Base-by-base conservation (phyloP, 1,140 invertebrate species). In the Tetragonula clypearis region DNA sequence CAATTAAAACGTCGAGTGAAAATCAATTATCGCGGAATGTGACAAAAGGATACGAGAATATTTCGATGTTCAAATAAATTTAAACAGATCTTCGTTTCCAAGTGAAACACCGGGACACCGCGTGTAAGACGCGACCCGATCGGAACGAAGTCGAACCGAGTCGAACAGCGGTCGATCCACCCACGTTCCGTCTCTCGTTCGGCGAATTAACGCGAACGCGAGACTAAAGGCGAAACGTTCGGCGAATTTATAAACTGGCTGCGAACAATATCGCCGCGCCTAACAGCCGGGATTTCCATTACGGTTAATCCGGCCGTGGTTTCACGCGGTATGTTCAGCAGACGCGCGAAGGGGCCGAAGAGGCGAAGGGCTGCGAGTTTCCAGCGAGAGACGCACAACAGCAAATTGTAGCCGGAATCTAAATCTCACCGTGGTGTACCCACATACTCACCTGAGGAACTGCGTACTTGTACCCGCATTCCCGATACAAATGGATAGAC, bases 371-470 rank as follows among this genome's bases (percentile, higher is more conserved):
- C 11, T 30, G 35, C 12, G 62, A n/a, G n/a, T n/a, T 35, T 9
- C 15, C 15, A 66, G 26, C 19, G 35, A 23, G 30, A 69, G 35
- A 41, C 17, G 41, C 19, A 71, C 5, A 53, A n/a, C 72, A 68
- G 85, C 85, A 83, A 87, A 90, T 89, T 89, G 81, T 84, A 89
- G 60, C 60, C 58, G 82, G 82, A 90, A 90, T 90, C 82, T 90
- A 89, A 90, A 90, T 90, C 88, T 86, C 82, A 69, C 56, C 62
- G n/a, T 65, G 71, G 62, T 35, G 35, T 84, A 66, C 86, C 86
- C 86, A 77, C 80, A 86, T 82, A 69, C 74, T 71, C 66, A 73
- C 60, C 76, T 79, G 72, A 79, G 72, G 78, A 82, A 79, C 75
- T 87, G 56, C 72, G 82, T 87, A 75, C 72, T 84, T 79, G 75